phyloP scores from a whole-genome alignment of 2,113 vertebrate species.

The Dasyornis broadbenti region DNA sequence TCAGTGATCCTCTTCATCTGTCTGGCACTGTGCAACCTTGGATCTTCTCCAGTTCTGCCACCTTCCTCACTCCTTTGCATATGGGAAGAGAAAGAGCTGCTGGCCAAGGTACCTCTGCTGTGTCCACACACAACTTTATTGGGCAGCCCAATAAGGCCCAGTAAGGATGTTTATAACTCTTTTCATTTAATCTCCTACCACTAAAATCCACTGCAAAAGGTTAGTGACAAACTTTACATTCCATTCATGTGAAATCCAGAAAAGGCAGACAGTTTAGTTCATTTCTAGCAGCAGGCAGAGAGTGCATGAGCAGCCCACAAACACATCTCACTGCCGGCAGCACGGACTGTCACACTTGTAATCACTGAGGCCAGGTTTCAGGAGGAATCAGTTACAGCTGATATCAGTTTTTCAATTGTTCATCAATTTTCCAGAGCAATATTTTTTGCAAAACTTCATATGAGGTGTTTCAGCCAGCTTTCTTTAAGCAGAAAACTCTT shows the following conservation, averaged over 20 bases:
- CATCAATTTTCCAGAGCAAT: not conserved
- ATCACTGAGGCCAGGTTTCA: not conserved
- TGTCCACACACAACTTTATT: rapidly evolving
- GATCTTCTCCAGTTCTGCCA: rapidly evolving
- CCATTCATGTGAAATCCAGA: not conserved
- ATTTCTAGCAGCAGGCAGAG: not conserved
- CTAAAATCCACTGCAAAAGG: not conserved
- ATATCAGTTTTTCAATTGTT: not conserved
- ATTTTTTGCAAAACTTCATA: not conserved
- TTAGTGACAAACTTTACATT: not conserved
- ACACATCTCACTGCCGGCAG: not conserved
- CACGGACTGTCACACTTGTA: rapidly evolving
- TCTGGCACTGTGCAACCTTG: rapidly evolving
- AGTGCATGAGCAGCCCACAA: rapidly evolving
- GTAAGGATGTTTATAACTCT: not conserved
- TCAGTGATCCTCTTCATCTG: not conserved
- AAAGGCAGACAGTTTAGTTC: not conserved
- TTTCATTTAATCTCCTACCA: not conserved
- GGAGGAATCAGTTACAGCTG: not conserved
- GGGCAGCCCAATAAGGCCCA: not conserved
- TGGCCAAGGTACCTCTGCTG: not conserved
- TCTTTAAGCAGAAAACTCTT: not conserved
- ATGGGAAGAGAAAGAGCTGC: rapidly evolving
- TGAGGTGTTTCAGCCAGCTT: not conserved
- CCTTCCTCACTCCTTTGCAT: rapidly evolving